Percentiles rank a stretch among this genome's conserved stretches.
Evolutionary conservation across 2,113 vertebrate genomes (phyloP).

Genomic region (Pteropus alecto): DNA sequence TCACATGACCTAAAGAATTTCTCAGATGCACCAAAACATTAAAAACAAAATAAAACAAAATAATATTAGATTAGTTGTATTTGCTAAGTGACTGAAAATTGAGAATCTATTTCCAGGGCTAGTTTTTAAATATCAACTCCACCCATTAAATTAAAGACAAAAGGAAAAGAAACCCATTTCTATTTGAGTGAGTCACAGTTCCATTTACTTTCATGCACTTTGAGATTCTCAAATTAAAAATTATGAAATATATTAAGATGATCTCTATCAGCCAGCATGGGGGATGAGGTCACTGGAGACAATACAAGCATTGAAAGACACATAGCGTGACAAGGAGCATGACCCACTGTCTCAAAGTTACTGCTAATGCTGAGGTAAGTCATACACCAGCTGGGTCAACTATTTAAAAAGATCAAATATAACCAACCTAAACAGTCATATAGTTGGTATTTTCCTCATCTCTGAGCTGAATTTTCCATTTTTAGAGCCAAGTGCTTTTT

Average conservation of each 20-base stretch:
- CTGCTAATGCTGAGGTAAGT: slow-evolving; percentile 55
- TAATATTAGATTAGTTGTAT: not conserved
- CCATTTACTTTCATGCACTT: not conserved
- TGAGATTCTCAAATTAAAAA: slow-evolving; percentile 51
- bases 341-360: not conserved
- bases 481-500: slow-evolving; percentile 51
- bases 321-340: slow-evolving; percentile 10
- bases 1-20: not conserved
- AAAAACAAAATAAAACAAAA: not conserved
- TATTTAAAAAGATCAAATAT: slow-evolving; percentile 59
- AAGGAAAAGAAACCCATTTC: not conserved
- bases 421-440: slow-evolving; percentile 28
- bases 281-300: slow-evolving; percentile 58
- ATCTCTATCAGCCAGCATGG: not conserved
- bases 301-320: slow-evolving; percentile 54
- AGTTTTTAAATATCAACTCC: not conserved
- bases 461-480: slow-evolving; percentile 64
- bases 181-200: slow-evolving; percentile 5
- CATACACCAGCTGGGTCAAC: slow-evolving; percentile 67
- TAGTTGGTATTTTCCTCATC: slow-evolving; percentile 21
- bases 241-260: slow-evolving; percentile 17
- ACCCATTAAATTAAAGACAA: slow-evolving; percentile 16
- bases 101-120: not conserved
- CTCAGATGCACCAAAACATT: not conserved
- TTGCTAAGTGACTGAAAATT: not conserved